phyloP scores from a whole-genome alignment of 2,113 vertebrate genomes.

The Apaloderma vittatum region DNA sequence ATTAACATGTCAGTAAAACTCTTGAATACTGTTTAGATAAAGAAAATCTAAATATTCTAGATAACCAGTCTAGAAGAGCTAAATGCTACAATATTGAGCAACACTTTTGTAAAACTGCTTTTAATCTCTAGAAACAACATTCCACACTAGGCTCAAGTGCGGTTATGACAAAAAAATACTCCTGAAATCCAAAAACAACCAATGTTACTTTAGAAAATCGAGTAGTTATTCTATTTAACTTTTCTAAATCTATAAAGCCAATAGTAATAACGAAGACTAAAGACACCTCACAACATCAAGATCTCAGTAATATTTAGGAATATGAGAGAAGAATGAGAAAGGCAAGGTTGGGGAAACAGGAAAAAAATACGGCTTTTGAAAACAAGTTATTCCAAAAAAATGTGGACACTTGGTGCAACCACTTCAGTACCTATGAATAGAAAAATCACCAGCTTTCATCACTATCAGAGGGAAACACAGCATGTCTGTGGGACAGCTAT shows the following conservation, averaged over 20 bases:
- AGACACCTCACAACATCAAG: background rate
- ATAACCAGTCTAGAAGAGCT: background rate
- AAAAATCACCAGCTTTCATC: background rate
- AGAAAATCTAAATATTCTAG: background rate
- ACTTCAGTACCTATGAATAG: background rate
- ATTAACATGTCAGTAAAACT: background rate
- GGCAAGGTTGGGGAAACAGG: background rate
- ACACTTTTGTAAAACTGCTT: background rate
- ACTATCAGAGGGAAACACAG: background rate
- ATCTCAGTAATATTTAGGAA: background rate
- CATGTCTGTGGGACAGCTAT: background rate
- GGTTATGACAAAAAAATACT: background rate
- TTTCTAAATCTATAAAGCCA: background rate
- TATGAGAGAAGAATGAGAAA: background rate
- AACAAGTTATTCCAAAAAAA: background rate
- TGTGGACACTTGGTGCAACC: background rate
- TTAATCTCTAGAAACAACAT: background rate
- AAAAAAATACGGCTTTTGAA: background rate
- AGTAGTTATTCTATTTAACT: fast-evolving
- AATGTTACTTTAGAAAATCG: background rate
- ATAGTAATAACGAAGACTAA: background rate
- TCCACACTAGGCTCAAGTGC: background rate
- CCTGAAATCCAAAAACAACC: background rate
- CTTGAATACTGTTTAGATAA: background rate
- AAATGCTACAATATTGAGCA: background rate